A percentile compares a stretch with the other conserved stretches of the same genome.
phyloP scores from a whole-genome alignment of 1,140 invertebrate species.

The Diuraphis noxia region DNA sequence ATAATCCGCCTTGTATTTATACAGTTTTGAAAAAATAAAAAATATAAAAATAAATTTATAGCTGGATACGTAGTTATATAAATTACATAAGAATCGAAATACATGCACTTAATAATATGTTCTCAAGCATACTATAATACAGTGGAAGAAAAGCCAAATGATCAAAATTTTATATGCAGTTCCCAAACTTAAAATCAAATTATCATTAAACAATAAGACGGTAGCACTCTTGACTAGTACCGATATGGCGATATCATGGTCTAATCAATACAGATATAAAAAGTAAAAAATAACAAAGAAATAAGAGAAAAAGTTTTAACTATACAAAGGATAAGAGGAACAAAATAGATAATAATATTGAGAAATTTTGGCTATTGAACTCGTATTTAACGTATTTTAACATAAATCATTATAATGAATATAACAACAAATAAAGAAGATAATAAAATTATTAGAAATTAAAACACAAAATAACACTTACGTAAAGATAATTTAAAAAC shows the following conservation, averaged over 20 bases:
- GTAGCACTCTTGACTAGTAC: too few species aligned
- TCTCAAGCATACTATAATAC: neutral
- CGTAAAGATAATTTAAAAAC: neutral
- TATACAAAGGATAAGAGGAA: neutral
- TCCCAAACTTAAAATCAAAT: neutral
- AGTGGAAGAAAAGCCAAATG: neutral
- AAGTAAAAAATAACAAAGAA: neutral
- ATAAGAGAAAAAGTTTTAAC: neutral
- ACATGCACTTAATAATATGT: too few species aligned
- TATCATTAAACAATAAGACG: neutral
- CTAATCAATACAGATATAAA: accelerated
- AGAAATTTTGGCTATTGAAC: neutral
- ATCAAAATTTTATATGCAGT: neutral
- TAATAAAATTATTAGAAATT: neutral
- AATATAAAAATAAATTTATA: neutral
- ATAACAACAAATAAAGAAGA: neutral
- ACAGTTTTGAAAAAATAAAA: neutral
- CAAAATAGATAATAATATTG: neutral
- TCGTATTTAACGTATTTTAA: neutral
- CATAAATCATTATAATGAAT: neutral
- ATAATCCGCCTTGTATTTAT: neutral
- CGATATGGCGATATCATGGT: neutral
- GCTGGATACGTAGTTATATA: too few species aligned
- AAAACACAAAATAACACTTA: neutral
- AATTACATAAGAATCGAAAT: too few species aligned